Evolutionary conservation across 2,113 vertebrate genomes (phyloP), one percentile per base, ranked within the genome.

Genomic region (Lepidiolamprologus cunningtoni): DNA sequence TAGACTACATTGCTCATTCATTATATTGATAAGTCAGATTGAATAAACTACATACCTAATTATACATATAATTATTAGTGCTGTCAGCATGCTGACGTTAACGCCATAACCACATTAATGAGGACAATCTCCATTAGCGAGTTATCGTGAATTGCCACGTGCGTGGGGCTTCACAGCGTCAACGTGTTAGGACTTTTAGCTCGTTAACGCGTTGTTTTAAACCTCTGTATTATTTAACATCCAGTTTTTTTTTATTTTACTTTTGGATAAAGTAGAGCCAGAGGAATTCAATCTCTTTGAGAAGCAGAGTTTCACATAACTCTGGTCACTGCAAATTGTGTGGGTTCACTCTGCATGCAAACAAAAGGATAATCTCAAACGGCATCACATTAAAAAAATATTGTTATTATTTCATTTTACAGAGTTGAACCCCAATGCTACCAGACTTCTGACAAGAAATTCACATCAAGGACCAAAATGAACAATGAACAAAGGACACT

Each of bases 121-220:
- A 53, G 52, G 52, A 53, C 0, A 53, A 53, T 53, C 19, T 53
- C 52, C 19, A 0, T 53, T 53, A 53, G 52, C 3, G 0, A 53
- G 52, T 53, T 21, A 53, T 53, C 9, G 5, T 53, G n/a, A n/a
- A 53, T 53, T 0, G 9, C 52, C 52, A 11, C 1, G 5, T 53
- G n/a, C n/a, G 5, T 21, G n/a, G n/a, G 52, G 52, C 52, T 54
- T n/a, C 52, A 21, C 52, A 54, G n/a, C 52, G 3, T 54, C 52
- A 21, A 54, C 3, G 5, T 11, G n/a, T 54, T 54, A 54, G 52
- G n/a, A 11, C 3, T 1, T 1, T 54, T 21, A 54, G n/a, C 52
- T 54, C 5, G 5, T 21, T 54, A 54, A 54, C 2, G n/a, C n/a
- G 0, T 0, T 54, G 52, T 54, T 54, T 54, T 54, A 54, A 54